phyloP scores from a whole-genome alignment of 1,140 invertebrate genomes.

The Pentalonia nigronervosa region DNA sequence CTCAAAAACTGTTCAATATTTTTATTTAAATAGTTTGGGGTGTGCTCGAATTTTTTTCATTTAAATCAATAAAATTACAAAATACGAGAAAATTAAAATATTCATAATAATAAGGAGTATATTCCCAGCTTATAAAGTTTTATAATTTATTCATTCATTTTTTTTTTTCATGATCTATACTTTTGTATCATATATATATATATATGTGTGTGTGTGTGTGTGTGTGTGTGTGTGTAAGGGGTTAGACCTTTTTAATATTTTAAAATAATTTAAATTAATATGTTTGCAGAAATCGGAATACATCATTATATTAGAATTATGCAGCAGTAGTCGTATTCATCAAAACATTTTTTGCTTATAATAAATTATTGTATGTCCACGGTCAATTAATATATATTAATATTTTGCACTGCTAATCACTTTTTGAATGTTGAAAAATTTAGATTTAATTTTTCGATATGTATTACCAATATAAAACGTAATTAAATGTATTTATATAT shows the following conservation, averaged over 20 bases:
- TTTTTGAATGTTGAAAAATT: not conserved
- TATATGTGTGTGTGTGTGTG: no score
- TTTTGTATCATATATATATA: no score
- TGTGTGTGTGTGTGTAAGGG: no score
- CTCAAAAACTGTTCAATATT: no score
- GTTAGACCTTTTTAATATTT: not conserved
- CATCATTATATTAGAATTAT: no score
- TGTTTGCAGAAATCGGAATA: not conserved
- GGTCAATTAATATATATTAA: not conserved
- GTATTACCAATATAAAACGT: no score
- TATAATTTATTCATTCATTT: not conserved
- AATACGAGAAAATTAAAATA: not conserved
- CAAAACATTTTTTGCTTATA: not conserved
- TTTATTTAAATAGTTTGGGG: no score
- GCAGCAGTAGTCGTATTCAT: not conserved
- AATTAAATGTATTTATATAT: no score
- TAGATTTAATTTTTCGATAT: not conserved
- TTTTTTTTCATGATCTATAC: not conserved
- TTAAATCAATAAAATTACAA: not conserved
- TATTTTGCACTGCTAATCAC: not conserved
- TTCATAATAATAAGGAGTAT: no score
- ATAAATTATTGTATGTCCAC: not conserved
- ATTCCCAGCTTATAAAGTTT: not conserved
- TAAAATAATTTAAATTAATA: not conserved
- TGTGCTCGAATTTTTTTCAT: no score